phyloP scores from a whole-genome alignment of 2,113 vertebrate species.

The Telmatochromis sp. region DNA sequence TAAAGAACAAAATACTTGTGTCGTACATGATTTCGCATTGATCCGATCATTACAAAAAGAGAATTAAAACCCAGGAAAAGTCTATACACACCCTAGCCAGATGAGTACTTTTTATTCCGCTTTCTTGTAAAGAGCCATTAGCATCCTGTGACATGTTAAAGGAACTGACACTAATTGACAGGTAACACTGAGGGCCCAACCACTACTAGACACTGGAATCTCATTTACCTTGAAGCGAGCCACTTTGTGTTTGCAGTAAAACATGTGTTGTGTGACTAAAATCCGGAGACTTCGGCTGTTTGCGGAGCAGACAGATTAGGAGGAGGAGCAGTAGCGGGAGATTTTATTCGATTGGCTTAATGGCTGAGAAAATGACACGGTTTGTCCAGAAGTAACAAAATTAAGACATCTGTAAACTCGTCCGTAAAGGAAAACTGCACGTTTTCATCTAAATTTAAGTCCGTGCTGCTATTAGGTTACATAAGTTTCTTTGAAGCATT shows the following conservation, averaged over 20 bases:
- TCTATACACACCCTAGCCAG: background rate
- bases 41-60: background rate
- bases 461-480: conserved; percentile 1
- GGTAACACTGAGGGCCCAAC: background rate
- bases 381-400: background rate
- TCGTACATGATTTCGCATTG: background rate
- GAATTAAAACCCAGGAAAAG: background rate
- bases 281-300: background rate
- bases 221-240: background rate
- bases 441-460: background rate
- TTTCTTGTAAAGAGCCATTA: background rate
- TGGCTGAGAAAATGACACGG: background rate
- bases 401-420: background rate
- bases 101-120: background rate
- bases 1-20: background rate
- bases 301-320: background rate
- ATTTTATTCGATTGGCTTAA: background rate
- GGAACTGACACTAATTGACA: conserved; percentile 9
- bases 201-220: background rate
- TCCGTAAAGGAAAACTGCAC: background rate
- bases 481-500: conserved; percentile 29
- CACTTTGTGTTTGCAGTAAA: background rate
- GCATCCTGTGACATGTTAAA: background rate
- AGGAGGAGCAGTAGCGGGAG: background rate
- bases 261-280: background rate